Evolutionary conservation across 1,140 invertebrate genomes (phyloP), one percentile per base, ranked within the genome.

Genomic region (Solen grandis): DNA sequence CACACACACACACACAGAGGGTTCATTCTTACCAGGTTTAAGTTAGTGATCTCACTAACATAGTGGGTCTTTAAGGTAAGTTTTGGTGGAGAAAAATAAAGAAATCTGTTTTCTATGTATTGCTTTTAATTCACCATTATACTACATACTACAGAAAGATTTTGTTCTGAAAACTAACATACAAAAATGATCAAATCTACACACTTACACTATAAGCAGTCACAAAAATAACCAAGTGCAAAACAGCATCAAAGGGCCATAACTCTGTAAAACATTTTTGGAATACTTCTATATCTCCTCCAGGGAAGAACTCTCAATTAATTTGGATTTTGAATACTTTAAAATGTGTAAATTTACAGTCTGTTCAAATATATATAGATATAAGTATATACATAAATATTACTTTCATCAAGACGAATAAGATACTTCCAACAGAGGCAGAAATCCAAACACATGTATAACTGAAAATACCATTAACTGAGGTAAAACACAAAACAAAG

Each of bases 51-150:
- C n/a, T n/a, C n/a, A n/a, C n/a, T n/a, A n/a, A n/a, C n/a, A n/a
- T n/a, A n/a, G n/a, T n/a, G n/a, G n/a, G n/a, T n/a, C n/a, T n/a
- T n/a, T n/a, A n/a, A n/a, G n/a, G n/a, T n/a, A n/a, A n/a, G n/a
- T n/a, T n/a, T n/a, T n/a, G n/a, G n/a, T n/a, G n/a, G n/a, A n/a
- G n/a, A n/a, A n/a, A n/a, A n/a, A n/a, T n/a, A n/a, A n/a, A n/a
- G n/a, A n/a, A n/a, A n/a, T n/a, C n/a, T n/a, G 57, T 52, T 68
- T 78, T 69, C 38, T 68, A 60, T 38, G 65, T 69, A 78, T 69
- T 72, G 78, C 68, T 65, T 81, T 80, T 62, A 50, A 38, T 68
- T 79, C 66, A 70, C 63, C 63, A 79, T 69, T 69, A 29, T 69
- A 79, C 66, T 70, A 79, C 65, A 50, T 46, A 54, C 66, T 70